A percentile compares a stretch with the other conserved stretches of the same genome.
Conservation (phyloP, 2,113 vertebrate genomes). For the Tachysurus vachellii region DNA sequence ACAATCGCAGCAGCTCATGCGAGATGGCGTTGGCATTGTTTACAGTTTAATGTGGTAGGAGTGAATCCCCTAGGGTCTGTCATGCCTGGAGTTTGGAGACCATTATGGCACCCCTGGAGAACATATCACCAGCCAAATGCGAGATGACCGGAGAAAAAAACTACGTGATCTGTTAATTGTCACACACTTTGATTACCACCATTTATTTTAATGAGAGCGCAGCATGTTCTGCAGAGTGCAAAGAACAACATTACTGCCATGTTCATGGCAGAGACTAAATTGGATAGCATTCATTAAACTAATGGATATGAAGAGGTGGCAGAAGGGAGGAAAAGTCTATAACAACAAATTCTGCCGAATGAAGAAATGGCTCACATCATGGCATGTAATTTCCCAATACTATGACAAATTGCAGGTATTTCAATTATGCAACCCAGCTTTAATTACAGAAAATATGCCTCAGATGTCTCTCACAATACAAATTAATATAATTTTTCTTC, state of each 20-base stretch:
- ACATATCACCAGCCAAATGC: constrained; percentile 22
- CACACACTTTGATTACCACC: constrained; percentile 72
- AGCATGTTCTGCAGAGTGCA: constrained; percentile 41
- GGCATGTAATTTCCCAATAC: constrained; percentile 63
- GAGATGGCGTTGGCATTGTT: constrained; percentile 29
- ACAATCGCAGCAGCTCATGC: background rate
- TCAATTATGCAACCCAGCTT: constrained; percentile 68
- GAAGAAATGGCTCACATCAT: constrained; percentile 62
- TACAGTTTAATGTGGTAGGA: constrained; percentile 18
- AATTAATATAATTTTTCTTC: constrained; percentile 55
- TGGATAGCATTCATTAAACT: constrained; percentile 74
- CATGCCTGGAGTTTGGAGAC: constrained; percentile 15
- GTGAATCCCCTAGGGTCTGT: constrained; percentile 24
- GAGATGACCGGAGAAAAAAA: constrained; percentile 46
- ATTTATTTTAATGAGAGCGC: constrained; percentile 76
- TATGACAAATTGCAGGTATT: constrained; percentile 62
- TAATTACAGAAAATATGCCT: constrained; percentile 72
- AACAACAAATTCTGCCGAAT: constrained; percentile 62
- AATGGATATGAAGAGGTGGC: constrained; percentile 71
- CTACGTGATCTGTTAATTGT: constrained; percentile 70
- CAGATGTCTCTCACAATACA: constrained; percentile 60
- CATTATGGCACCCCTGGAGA: constrained; percentile 12
- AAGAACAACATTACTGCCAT: constrained; percentile 60
- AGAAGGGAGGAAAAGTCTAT: constrained; percentile 55
- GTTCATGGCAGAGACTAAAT: constrained; percentile 63